Evolutionary conservation across 2,113 vertebrate species (phyloP).

Genomic region (Pollimyrus isidori): DNA sequence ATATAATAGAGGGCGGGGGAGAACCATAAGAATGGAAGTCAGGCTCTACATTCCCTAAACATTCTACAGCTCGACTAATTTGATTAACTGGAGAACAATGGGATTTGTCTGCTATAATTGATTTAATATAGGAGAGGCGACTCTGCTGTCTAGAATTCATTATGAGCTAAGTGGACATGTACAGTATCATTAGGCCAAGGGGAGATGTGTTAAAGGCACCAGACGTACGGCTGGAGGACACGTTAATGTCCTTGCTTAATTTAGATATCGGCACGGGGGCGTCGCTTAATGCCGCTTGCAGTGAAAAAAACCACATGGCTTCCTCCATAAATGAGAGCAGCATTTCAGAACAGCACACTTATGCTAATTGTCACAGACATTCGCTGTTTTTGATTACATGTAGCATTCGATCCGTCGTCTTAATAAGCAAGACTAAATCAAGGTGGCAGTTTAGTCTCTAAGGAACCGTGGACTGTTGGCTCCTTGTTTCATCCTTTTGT

Average conservation of each 20-base stretch:
- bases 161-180: slow-evolving; percentile 9
- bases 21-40: neutral
- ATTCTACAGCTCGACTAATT: slow-evolving; percentile 13
- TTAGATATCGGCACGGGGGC: neutral
- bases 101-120: slow-evolving; percentile 15
- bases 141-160: slow-evolving; percentile 15
- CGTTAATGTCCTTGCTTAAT: neutral
- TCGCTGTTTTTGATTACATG: neutral
- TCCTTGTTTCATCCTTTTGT: neutral
- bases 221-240: neutral
- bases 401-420: neutral
- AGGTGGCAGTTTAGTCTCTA: neutral
- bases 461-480: neutral
- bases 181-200: slow-evolving; percentile 11
- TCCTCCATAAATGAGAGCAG: neutral
- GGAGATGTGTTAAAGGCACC: slow-evolving; percentile 3
- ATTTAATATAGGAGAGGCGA: slow-evolving; percentile 11
- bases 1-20: neutral
- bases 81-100: slow-evolving; percentile 12
- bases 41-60: neutral
- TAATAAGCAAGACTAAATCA: neutral
- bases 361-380: neutral
- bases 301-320: neutral
- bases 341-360: neutral
- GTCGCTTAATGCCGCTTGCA: neutral